Base-by-base conservation (phyloP, 2,888 invertebrate genomes). In the Malachius bipustulatus region DNA sequence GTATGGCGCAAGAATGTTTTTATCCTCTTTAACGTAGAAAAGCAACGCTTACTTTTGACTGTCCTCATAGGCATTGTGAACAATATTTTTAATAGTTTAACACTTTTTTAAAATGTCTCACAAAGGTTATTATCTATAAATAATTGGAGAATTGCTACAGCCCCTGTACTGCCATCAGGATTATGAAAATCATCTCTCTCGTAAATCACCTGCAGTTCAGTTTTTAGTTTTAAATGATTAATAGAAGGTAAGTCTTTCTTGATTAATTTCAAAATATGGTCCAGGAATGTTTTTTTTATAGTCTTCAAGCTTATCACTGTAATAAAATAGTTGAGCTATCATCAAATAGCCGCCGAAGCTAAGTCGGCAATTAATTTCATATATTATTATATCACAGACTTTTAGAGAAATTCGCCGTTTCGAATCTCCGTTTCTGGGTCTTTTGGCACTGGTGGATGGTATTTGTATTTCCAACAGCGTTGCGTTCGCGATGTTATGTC, bases 1-100 rank as follows among this genome's bases (percentile, higher is more conserved):
- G 36, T 36, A 19, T 29, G 33, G 9, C 26, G 27, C 13, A 33
- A 27, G 16, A 33, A 37, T 14, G 37, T 34, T 27, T 37, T 37
- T 16, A 38, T 38, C 14, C 38, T 29, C 10, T 34, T 38, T 10
- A 38, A 38, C 9, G 38, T 38, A 24, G 38, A 34, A 28, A 28
- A 28, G 10, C 29, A 28, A 4, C 29, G 4, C 11, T 28, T 11
- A 28, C 29, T 28, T 28, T 30, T 26, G 3, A 16, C 34, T 6
- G 31, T 26, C 4, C 13, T 37, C 33, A 37, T 34, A 8, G 33
- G 37, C 29, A 37, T 13, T 4, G 37, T 30, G 34, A 19, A 34
- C 2, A 38, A 15, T 14, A 34, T 30, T 14, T 26, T 29, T 26
- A 38, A 15, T 4, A 38, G n/a, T 19, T 28, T 28, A 11, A 28